These are phyloP conservation scores for Drosophila melanica DNA, from an alignment of 1,140 invertebrate genomes.

Conservation along the genomic window DNA sequence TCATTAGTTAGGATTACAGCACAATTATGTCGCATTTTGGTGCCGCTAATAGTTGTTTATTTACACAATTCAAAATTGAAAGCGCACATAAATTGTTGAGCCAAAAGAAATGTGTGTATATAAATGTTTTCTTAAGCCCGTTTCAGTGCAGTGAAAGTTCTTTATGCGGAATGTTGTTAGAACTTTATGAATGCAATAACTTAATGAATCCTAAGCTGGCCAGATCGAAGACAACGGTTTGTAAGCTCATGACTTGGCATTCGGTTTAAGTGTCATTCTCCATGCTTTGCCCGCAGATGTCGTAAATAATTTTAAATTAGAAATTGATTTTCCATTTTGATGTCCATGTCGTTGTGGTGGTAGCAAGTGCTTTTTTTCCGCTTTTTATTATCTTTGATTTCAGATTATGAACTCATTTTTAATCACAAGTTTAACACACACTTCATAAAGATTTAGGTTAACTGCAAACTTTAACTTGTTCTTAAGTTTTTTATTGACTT, in stretches of 20 bases:
- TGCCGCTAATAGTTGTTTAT: slow-evolving; percentile 78
- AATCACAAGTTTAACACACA: slow-evolving; percentile 5
- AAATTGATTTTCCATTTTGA: slow-evolving; percentile 24
- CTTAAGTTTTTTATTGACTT: too few species aligned
- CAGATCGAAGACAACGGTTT: not conserved
- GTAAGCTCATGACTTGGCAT: not conserved
- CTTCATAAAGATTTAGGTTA: not conserved
- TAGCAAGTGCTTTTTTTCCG: not conserved
- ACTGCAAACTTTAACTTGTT: too few species aligned
- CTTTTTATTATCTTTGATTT: not conserved
- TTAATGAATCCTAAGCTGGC: slow-evolving; percentile 38
- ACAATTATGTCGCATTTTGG: slow-evolving; percentile 78
- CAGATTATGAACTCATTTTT: not conserved
- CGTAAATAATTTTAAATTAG: slow-evolving; percentile 26
- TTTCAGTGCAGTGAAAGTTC: slow-evolving; percentile 37
- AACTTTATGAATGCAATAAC: slow-evolving; percentile 36
- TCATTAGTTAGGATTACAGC: slow-evolving; percentile 80
- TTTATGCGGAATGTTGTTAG: slow-evolving; percentile 9
- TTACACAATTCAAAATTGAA: slow-evolving; percentile 75
- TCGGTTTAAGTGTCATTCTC: slow-evolving; percentile 6
- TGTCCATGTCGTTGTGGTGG: not conserved
- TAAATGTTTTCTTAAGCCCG: not conserved
- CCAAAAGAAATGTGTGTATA: not conserved
- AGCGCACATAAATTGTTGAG: slow-evolving; percentile 68
- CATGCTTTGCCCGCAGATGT: slow-evolving; percentile 8